These are phyloP conservation scores for Brachionus plicatilis DNA, from an alignment of 1,140 invertebrate genomes.

Conservation along the genomic window DNA sequence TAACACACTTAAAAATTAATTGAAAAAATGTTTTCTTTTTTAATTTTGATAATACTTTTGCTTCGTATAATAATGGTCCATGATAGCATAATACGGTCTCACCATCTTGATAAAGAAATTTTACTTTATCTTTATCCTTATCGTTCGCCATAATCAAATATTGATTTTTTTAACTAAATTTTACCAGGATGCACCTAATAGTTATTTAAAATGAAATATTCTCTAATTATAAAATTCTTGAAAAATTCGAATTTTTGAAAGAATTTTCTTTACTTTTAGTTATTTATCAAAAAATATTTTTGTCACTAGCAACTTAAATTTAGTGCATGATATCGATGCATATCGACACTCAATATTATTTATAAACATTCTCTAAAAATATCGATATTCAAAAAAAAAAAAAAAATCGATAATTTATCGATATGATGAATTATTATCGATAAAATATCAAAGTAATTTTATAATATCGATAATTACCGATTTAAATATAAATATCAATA, in stretches of 20 bases:
- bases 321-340: no score
- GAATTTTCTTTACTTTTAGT: not conserved
- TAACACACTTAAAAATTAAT: not conserved
- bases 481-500: no score
- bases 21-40: not conserved
- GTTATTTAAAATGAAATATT: not conserved
- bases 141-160: not conserved
- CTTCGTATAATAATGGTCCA: slow-evolving; percentile 35
- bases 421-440: no score
- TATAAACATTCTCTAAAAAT: no score
- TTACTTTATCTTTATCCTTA: slow-evolving; percentile 19
- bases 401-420: no score
- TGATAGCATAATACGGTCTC: slow-evolving; percentile 38
- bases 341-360: no score
- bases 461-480: no score
- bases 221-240: not conserved
- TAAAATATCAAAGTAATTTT: no score
- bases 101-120: slow-evolving; percentile 37
- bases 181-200: not conserved
- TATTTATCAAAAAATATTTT: not conserved
- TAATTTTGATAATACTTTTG: not conserved
- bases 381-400: no score
- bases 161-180: not conserved
- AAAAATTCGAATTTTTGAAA: not conserved
- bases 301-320: no score